Conservation (phyloP, 1,140 invertebrate species). For the Phenacoccus solenopsis region DNA sequence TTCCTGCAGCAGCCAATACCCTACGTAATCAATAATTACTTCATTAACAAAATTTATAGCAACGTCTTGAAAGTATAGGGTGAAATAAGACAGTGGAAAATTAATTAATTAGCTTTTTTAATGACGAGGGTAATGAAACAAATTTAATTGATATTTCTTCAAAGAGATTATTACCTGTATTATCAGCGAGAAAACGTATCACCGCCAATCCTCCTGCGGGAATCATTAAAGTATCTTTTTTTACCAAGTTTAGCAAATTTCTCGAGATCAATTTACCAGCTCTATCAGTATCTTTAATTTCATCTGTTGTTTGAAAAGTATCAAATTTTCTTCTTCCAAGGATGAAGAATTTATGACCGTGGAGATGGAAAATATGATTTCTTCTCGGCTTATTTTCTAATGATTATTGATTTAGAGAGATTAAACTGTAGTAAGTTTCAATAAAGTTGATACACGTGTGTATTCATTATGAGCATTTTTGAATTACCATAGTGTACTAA, state of each 20-base stretch:
- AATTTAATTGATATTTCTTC: too few relatives aligned
- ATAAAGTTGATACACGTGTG: too few relatives aligned
- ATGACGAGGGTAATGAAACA: too few relatives aligned
- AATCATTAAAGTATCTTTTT: not conserved
- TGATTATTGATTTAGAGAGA: too few relatives aligned
- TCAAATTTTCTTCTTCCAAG: not conserved
- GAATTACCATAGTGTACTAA: not conserved
- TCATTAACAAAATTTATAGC: not conserved
- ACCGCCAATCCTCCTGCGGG: not conserved
- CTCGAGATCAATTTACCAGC: not conserved
- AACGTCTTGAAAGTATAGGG: too few relatives aligned
- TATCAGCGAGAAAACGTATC: not conserved
- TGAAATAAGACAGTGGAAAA: too few relatives aligned
- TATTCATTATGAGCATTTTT: too few relatives aligned
- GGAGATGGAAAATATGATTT: not conserved
- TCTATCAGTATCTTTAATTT: not conserved
- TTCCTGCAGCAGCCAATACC: not conserved
- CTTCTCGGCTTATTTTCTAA: not conserved
- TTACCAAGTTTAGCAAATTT: not conserved
- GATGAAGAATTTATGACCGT: conserved; percentile 3
- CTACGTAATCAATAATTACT: not conserved
- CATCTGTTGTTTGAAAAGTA: not conserved
- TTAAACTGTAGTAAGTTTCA: too few relatives aligned
- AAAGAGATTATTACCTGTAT: not conserved
- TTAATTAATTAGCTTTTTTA: too few relatives aligned